These are phyloP conservation scores for Leucoptera coffeella DNA, from an alignment of 2,888 invertebrate genomes.

Conservation along the genomic window DNA sequence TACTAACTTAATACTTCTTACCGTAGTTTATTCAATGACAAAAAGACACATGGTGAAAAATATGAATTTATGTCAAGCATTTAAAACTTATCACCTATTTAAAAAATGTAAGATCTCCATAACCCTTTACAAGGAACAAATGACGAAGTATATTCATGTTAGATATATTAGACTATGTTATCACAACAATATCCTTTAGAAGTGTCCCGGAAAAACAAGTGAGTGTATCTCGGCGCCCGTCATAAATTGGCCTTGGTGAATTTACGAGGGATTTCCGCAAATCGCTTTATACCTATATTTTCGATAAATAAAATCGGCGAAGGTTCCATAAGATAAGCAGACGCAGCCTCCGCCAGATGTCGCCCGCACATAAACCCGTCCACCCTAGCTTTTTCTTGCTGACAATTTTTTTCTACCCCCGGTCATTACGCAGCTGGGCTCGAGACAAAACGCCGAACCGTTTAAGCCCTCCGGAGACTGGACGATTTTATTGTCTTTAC, in stretches of 20 bases:
- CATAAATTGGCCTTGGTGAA: slow-evolving; percentile 45
- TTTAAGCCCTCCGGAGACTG: slow-evolving; percentile 52
- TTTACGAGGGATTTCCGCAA: slow-evolving; percentile 49
- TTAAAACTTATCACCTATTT: too few species aligned
- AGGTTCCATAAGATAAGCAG: slow-evolving; percentile 53
- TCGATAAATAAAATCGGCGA: slow-evolving; percentile 55
- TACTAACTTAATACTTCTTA: too few species aligned
- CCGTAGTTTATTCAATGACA: too few species aligned
- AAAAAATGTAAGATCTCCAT: too few species aligned
- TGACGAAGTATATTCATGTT: too few species aligned
- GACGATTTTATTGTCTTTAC: slow-evolving; percentile 51
- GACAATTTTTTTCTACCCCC: slow-evolving; percentile 50
- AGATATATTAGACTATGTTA: too few species aligned
- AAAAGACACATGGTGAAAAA: too few species aligned
- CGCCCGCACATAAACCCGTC: slow-evolving; percentile 48
- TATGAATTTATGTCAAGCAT: too few species aligned
- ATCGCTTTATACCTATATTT: slow-evolving; percentile 55
- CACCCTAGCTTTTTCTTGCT: slow-evolving; percentile 53
- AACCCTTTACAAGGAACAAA: too few species aligned
- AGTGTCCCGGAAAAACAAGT: too few species aligned
- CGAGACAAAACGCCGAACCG: slow-evolving; percentile 54
- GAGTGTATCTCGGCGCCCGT: too few species aligned
- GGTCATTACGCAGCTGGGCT: slow-evolving; percentile 53
- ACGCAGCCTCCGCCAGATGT: slow-evolving; percentile 22
- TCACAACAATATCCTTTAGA: too few species aligned